Conservation (phyloP, 2,888 invertebrate species). For the Branchipolynoe longqiensis region DNA sequence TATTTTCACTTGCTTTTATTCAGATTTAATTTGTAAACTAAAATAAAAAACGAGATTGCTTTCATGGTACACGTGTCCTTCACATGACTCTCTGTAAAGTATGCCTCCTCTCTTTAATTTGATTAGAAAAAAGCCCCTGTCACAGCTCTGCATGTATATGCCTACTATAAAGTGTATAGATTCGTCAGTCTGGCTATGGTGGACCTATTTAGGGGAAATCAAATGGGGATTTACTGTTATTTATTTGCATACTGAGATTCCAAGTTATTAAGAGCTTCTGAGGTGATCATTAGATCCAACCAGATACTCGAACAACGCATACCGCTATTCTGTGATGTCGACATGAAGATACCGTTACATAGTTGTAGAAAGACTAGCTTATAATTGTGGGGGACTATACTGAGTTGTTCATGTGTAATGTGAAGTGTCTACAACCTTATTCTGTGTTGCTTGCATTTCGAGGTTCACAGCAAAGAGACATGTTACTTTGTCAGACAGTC, state of each 20-base stretch:
- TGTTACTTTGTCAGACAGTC: conserved; percentile 38
- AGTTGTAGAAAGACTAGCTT: conserved; percentile 5
- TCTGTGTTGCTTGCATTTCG: conserved; percentile 22
- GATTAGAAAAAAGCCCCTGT: too few relatives aligned
- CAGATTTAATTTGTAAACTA: background rate
- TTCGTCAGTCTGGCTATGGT: too few relatives aligned
- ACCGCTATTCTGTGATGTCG: conserved; percentile 47
- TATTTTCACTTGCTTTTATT: too few relatives aligned
- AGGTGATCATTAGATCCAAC: background rate
- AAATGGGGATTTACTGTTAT: background rate
- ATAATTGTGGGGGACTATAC: background rate
- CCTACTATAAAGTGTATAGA: too few relatives aligned
- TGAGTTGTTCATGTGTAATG: background rate
- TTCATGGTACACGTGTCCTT: conserved; percentile 24
- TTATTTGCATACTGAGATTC: conserved; percentile 19
- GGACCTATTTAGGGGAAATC: too few relatives aligned
- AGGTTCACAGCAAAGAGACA: background rate
- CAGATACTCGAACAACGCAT: conserved; percentile 47
- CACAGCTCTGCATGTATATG: too few relatives aligned
- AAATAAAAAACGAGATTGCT: background rate
- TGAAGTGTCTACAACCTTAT: background rate
- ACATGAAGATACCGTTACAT: background rate
- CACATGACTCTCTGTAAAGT: background rate
- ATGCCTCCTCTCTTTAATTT: conserved; percentile 1
- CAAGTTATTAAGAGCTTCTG: conserved; percentile 5